Evolutionary conservation across 1,140 invertebrate genomes (phyloP).

Genomic region (Neotoxoptera formosana): DNA sequence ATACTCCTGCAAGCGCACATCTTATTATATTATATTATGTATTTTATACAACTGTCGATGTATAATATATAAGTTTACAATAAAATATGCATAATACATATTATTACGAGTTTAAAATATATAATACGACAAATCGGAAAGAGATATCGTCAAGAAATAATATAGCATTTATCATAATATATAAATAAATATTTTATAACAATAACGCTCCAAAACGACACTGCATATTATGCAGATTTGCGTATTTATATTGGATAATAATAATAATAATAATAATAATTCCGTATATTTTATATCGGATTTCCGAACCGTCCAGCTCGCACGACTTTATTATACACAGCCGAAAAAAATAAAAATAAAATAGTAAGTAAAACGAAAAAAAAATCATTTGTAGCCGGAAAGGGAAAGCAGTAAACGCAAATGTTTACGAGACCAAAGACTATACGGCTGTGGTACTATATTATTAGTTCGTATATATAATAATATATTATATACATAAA

Average conservation of each 20-base stretch:
- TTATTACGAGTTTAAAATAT: not conserved
- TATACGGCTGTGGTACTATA: not conserved
- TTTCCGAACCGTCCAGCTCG: slow-evolving; percentile 14
- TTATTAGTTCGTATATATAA: not conserved
- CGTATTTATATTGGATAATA: not conserved
- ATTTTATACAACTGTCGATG: not conserved
- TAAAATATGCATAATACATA: too few relatives aligned
- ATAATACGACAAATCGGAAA: not conserved
- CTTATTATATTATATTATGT: not conserved
- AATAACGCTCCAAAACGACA: not conserved
- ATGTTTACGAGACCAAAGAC: slow-evolving; percentile 39
- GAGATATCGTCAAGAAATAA: slow-evolving; percentile 13
- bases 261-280: slow-evolving; percentile 6
- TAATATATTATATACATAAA: not conserved
- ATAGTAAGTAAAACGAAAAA: not conserved
- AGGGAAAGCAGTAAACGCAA: slow-evolving; percentile 25
- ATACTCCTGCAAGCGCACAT: not conserved
- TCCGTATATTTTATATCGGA: slow-evolving; percentile 25
- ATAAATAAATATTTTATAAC: slow-evolving; percentile 17
- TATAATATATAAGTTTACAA: too few relatives aligned
- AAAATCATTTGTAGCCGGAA: slow-evolving; percentile 2
- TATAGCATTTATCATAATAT: not conserved
- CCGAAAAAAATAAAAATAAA: not conserved
- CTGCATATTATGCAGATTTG: not conserved
- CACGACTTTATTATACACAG: not conserved